Evolutionary conservation across 2,113 vertebrate genomes (phyloP), one percentile per base, ranked within the genome.

Genomic region (Entelurus aequoreus): DNA sequence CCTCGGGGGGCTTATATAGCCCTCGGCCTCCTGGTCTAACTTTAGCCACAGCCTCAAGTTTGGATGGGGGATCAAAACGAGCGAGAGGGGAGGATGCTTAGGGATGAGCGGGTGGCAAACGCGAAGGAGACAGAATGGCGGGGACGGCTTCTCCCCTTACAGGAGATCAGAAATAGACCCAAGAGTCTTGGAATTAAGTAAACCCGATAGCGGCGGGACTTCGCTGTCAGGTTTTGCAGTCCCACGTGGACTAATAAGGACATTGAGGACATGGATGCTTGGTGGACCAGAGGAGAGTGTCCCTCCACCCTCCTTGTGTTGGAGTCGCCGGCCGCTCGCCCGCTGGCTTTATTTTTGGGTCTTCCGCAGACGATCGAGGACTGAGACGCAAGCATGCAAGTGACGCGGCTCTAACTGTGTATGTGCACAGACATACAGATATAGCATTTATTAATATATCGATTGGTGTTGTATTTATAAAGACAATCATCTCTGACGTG

Each of bases 191-290:
- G 88, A 89, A 90, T 90, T 85, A 88, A 77, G 79, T 74, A 78
- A 90, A 90, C 88, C 81, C 69, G 89, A 91, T 89, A 87, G 77
- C 81, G 54, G 60, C 56, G 84, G 82, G 85, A 86, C 83, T 49
- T 44, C 52, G 69, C 49, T 19, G 59, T 11, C 59, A 69, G 66
- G 66, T 71, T 71, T 70, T 57, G 62, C 63, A 63, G 77, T 87
- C 86, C 80, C 87, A 81, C 75, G 75, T 91, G 88, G 88, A 91
- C 90, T 88, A 89, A 92, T 92, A 90, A 87, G 90, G 90, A 83
- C 79, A 89, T 89, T 74, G 77, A 65, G 82, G 81, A 85, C 79
- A 68, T 83, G 52, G 75, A 76, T 71, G 76, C 72, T 77, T 38
- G 68, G 72, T 81, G 74, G 82, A 74, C 77, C 54, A 28, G 63